phyloP scores from a whole-genome alignment of 2,113 vertebrate species.

The Ursus arctos region DNA sequence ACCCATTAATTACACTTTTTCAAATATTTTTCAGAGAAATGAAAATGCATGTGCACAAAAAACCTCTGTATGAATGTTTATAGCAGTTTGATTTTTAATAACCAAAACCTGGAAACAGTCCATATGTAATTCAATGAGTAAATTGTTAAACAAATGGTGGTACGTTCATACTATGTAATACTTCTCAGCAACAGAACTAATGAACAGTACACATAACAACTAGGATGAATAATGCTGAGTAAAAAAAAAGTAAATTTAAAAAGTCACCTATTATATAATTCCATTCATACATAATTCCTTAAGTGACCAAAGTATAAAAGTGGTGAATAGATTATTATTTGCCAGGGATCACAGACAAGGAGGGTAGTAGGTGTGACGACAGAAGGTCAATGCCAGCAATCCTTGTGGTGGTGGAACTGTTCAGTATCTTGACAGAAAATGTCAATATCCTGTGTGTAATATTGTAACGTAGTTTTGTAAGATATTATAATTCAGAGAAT shows the following conservation, averaged over 20 bases:
- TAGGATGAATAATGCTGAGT: background rate
- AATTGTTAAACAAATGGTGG: background rate
- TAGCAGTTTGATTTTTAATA: background rate
- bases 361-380: background rate
- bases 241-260: background rate
- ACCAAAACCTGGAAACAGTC: background rate
- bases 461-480: background rate
- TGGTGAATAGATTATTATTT: background rate
- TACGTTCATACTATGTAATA: background rate
- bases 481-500: background rate
- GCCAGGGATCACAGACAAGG: background rate
- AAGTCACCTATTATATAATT: background rate
- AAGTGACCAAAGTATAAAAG: background rate
- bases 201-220: background rate
- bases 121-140: background rate
- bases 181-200: background rate
- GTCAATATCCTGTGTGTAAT: background rate
- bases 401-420: background rate
- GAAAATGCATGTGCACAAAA: background rate
- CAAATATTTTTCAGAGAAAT: background rate
- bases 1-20: background rate
- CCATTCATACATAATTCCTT: background rate
- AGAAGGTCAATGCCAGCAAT: background rate
- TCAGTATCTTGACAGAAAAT: background rate
- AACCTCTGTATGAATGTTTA: background rate